Percentiles rank a stretch among this genome's conserved stretches.
Conservation (phyloP, 1,140 invertebrate species). For the Brachionus calyciflorus region DNA sequence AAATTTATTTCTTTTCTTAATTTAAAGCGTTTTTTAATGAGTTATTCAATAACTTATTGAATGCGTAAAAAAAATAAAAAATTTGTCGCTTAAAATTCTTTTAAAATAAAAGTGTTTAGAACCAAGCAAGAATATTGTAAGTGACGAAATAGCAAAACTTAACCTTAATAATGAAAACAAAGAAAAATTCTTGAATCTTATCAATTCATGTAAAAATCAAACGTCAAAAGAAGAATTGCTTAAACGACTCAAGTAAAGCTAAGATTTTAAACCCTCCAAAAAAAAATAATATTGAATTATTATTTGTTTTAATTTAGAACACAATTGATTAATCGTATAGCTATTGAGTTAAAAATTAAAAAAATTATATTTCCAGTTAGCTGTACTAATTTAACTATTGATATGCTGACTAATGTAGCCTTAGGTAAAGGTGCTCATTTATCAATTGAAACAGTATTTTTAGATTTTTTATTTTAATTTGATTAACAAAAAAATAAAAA, state of each 20-base stretch:
- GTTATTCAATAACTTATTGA: no score
- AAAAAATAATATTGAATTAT: no score
- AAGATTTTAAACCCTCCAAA: no score
- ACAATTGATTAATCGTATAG: conserved; percentile 1
- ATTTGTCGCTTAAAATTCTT: not conserved
- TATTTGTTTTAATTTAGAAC: not conserved
- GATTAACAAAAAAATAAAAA: no score
- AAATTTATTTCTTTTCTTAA: not conserved
- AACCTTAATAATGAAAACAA: not conserved
- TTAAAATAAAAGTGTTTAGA: not conserved
- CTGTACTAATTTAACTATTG: conserved; percentile 30
- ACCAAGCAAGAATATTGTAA: not conserved
- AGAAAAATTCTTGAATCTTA: conserved; percentile 9
- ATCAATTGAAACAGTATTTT: conserved; percentile 22
- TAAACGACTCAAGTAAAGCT: conserved; percentile 31
- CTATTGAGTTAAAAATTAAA: conserved; percentile 5
- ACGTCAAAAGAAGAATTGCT: conserved; percentile 39
- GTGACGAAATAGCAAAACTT: not conserved
- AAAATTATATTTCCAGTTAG: conserved; percentile 1
- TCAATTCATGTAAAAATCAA: conserved; percentile 7
- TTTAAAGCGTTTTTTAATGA: no score
- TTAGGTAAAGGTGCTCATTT: conserved; percentile 44
- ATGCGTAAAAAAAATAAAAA: not conserved
- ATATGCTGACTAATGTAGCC: conserved; percentile 33
- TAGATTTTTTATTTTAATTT: not conserved